phyloP scores from a whole-genome alignment of 2,888 invertebrate species.

The Xestia sexstrigata region DNA sequence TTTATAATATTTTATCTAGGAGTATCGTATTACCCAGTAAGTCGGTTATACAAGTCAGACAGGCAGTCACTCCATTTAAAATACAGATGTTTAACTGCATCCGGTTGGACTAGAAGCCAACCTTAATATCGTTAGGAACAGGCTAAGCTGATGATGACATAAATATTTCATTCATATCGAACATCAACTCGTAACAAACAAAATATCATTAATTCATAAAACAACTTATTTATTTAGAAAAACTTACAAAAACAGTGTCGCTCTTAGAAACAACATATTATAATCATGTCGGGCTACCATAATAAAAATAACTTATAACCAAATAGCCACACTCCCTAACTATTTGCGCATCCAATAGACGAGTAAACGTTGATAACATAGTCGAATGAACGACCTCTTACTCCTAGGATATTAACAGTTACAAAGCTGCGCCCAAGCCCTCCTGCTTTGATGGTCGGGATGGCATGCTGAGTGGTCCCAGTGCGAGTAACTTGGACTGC shows the following conservation, averaged over 20 bases:
- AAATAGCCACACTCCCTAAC: background rate
- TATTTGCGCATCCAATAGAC: constrained; percentile 19
- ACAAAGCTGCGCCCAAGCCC: constrained; percentile 19
- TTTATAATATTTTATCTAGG: too few species aligned
- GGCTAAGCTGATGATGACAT: background rate
- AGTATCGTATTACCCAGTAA: too few species aligned
- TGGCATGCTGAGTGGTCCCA: constrained; percentile 4
- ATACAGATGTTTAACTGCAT: background rate
- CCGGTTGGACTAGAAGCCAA: background rate
- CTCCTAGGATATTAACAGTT: constrained; percentile 13
- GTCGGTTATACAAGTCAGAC: too few species aligned
- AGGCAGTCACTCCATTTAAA: too few species aligned
- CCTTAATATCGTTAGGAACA: background rate
- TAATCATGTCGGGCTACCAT: background rate
- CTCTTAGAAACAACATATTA: background rate
- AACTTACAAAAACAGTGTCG: constrained; percentile 1
- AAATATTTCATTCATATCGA: background rate
- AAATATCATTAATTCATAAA: background rate
- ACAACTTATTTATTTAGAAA: constrained; percentile 16
- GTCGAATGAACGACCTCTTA: constrained; percentile 7
- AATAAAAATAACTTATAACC: background rate
- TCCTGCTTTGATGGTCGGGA: constrained; percentile 19
- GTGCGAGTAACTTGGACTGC: constrained; percentile 8
- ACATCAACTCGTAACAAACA: background rate
- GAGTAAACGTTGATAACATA: constrained; percentile 6